These are phyloP conservation scores for Urocitellus parryii DNA, from an alignment of 2,113 vertebrate genomes.

Conservation along the genomic window DNA sequence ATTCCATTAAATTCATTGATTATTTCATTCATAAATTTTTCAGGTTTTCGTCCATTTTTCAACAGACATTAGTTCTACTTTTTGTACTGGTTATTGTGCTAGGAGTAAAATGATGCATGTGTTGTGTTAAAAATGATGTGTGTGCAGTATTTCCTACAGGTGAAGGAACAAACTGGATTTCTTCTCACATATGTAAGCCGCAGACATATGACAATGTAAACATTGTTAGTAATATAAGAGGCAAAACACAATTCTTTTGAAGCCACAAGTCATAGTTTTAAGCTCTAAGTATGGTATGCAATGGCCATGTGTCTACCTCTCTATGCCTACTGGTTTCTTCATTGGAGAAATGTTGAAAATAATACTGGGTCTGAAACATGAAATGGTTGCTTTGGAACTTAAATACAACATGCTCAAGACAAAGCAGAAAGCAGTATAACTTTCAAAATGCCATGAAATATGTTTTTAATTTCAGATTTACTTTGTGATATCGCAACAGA, in stretches of 20 bases:
- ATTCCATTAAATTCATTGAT: background rate
- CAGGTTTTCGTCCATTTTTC: background rate
- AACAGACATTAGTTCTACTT: background rate
- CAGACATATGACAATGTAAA: background rate
- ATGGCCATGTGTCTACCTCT: background rate
- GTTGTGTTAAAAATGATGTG: background rate
- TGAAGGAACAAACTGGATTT: background rate
- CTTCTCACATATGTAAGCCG: background rate
- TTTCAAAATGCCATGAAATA: background rate
- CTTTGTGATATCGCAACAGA: background rate
- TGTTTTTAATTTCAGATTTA: background rate
- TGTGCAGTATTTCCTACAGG: background rate
- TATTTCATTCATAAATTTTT: background rate
- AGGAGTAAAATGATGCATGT: background rate
- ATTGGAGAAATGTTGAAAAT: background rate
- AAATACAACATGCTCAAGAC: background rate
- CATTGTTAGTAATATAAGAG: background rate
- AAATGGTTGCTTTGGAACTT: background rate
- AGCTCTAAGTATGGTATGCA: background rate
- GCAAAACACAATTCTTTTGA: background rate
- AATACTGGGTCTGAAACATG: background rate
- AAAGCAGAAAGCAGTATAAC: background rate
- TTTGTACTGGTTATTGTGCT: background rate
- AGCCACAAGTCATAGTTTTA: background rate
- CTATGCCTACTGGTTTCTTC: background rate